Percentiles rank a stretch among this genome's conserved stretches.
phyloP scores from a whole-genome alignment of 2,797 vertebrate genomes.

The Premnoplex brunnescens region DNA sequence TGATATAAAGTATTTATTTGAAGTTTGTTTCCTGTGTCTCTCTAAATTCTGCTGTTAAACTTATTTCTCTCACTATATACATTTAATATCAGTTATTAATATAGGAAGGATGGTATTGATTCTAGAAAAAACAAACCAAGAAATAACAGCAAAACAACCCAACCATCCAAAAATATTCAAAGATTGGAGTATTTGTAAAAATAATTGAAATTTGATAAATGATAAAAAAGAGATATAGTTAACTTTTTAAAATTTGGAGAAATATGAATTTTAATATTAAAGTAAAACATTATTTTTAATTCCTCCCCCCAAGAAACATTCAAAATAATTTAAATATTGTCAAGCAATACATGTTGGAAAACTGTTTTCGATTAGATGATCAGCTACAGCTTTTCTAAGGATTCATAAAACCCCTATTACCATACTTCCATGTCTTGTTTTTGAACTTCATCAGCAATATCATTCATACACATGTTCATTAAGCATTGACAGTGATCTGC shows the following conservation, averaged over 20 bases:
- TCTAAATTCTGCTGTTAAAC: not conserved
- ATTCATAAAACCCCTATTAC: not conserved
- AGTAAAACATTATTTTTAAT: not conserved
- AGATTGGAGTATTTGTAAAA: not conserved
- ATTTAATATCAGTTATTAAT: not conserved
- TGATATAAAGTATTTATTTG: not conserved
- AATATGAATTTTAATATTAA: not conserved
- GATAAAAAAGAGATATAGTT: not conserved
- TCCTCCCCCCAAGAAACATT: not conserved
- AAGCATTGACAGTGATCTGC: not conserved
- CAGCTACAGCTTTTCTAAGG: not conserved
- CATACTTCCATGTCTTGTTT: not conserved
- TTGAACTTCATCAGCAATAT: not conserved
- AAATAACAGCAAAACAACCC: not conserved
- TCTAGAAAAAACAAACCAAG: not conserved
- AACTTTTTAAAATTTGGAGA: not conserved
- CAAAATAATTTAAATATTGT: not conserved
- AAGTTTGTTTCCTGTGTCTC: not conserved
- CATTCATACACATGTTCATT: not conserved
- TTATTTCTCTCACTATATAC: not conserved
- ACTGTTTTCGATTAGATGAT: not conserved
- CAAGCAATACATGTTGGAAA: not conserved
- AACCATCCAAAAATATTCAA: not conserved
- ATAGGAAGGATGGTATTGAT: not conserved
- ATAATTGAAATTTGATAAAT: not conserved